Conservation (phyloP, 2,888 invertebrate genomes). For the Taphrorychus bicolor region DNA sequence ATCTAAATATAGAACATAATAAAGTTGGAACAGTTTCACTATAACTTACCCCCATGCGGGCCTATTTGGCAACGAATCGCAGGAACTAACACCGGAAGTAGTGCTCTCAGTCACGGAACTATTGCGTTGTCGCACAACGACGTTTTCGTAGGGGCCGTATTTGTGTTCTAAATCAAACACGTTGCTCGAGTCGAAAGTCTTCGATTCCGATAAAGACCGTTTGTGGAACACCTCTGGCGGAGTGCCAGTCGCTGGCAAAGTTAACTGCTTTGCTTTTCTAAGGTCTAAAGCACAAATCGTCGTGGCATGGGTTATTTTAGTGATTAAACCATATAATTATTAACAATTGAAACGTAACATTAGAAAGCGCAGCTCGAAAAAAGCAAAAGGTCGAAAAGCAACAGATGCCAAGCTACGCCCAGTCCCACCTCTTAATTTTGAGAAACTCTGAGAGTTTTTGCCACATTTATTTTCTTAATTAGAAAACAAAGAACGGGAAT, state of each 20-base stretch:
- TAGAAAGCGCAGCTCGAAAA: no score
- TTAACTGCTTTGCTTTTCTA: slow-evolving; percentile 54
- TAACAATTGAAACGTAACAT: no score
- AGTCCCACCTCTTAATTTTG: no score
- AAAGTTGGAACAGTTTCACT: neutral
- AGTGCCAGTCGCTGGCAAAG: slow-evolving; percentile 66
- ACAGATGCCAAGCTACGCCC: no score
- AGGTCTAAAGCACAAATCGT: slow-evolving; percentile 35
- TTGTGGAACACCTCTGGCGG: slow-evolving; percentile 64
- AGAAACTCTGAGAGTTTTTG: no score
- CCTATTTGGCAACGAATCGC: slow-evolving; percentile 66
- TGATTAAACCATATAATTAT: no score
- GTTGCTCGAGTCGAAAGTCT: slow-evolving; percentile 68
- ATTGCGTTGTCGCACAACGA: slow-evolving; percentile 50
- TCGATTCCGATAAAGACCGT: slow-evolving; percentile 72
- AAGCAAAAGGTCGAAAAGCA: no score
- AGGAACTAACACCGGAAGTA: slow-evolving; percentile 83
- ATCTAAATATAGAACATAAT: no score
- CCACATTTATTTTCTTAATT: no score
- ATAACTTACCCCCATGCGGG: slow-evolving; percentile 44
- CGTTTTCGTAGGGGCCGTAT: slow-evolving; percentile 28
- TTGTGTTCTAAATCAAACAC: slow-evolving; percentile 43
- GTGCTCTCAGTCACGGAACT: slow-evolving; percentile 77
- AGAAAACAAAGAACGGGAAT: no score
- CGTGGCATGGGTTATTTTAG: no score